Base-by-base conservation (phyloP, 2,888 invertebrate species). In the Ophion obscuratus region DNA sequence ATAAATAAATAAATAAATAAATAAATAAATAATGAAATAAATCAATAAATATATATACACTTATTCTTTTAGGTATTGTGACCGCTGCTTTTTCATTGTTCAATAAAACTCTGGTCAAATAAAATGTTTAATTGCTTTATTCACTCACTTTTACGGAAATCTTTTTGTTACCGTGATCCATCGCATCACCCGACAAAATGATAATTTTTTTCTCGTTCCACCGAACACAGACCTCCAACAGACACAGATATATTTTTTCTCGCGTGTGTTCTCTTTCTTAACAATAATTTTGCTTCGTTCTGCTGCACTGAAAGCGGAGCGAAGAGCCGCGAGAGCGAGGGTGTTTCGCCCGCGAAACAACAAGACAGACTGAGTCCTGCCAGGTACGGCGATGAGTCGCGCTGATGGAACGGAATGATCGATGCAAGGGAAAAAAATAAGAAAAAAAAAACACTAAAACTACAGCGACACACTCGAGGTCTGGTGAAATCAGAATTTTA, bases 161-260 rank as follows among this genome's bases (percentile, higher is more conserved):
- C 53, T 88, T 83, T 86, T 87, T 75, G 71, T 57, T 82, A 86
- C 87, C 85, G 85, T 87, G 84, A 88, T 86, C 91, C 92, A 92
- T 91, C 87, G 90, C 90, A 92, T 92, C 61, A 87, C 90, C 88
- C 73, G n/a, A 61, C 44, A 70, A 47, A 87, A 78, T 64, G 71
- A 57, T 27, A n/a, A n/a, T 14, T 40, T 57, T 47, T 71, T 68
- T 61, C 5, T 61, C 11, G 20, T 57, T 27, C n/a, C 20, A 57
- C 14, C 11, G 47, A 53, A 59, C 27, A 27, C 24, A 64, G 24
- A 74, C 53, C 59, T 6, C 11, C 7, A 11, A 36, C 11, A 53
- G 36, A 31, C 17, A 27, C 1, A 64, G 10, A 11, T 4, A 17
- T 11, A 9, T 9, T n/a, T n/a, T 73, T 10, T 40, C 6, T 14